Evolutionary conservation across 2,113 vertebrate genomes (phyloP).

Genomic region (Plotosus lineatus): DNA sequence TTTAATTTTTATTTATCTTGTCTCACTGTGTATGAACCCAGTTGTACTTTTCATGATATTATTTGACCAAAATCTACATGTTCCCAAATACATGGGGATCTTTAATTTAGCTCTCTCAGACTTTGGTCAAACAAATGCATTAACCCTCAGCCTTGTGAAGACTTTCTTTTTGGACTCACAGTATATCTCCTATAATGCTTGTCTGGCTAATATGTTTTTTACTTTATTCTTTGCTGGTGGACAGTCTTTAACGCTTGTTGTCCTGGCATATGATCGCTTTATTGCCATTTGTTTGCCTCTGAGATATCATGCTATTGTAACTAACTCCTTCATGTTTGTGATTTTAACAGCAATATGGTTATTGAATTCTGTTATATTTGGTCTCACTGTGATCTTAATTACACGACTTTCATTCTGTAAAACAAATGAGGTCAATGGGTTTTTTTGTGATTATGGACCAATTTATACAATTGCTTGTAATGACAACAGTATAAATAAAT

Average conservation of each 20-base stretch:
- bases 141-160: conserved; percentile 68
- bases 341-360: conserved; percentile 58
- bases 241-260: conserved; percentile 60
- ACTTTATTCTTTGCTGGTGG: conserved; percentile 59
- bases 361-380: not conserved
- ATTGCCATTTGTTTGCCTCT: conserved; percentile 68
- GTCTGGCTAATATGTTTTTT: conserved; percentile 68
- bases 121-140: conserved; percentile 60
- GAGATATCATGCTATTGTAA: conserved; percentile 55
- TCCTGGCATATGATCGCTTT: conserved; percentile 66
- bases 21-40: conserved; percentile 51
- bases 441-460: conserved; percentile 57
- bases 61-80: conserved; percentile 48
- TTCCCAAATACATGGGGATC: conserved; percentile 70
- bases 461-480: conserved; percentile 52
- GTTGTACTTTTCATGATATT: conserved; percentile 44
- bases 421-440: conserved; percentile 50
- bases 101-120: conserved; percentile 70
- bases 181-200: conserved; percentile 60
- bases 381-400: conserved; percentile 45
- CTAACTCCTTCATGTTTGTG: conserved; percentile 56
- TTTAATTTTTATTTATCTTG: conserved; percentile 52
- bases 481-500: conserved; percentile 34
- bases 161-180: conserved; percentile 62
- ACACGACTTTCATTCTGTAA: conserved; percentile 63